A percentile compares a stretch with the other conserved stretches of the same genome.
phyloP scores from a whole-genome alignment of 2,113 vertebrate species.

The Coregonus clupeaformis region DNA sequence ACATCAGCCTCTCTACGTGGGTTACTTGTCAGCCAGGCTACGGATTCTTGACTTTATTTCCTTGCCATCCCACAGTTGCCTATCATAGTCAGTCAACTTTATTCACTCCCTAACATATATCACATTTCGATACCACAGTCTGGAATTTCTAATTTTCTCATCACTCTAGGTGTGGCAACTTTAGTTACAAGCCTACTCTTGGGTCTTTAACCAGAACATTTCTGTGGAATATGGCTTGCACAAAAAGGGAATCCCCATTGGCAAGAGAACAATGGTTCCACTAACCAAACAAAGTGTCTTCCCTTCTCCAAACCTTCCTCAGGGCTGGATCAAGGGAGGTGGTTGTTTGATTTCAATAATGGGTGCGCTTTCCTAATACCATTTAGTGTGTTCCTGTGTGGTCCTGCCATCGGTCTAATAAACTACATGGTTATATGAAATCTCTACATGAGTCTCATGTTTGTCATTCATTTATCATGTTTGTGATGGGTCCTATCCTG shows the following conservation, averaged over 20 bases:
- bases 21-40: too few species aligned
- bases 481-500: constrained; percentile 20
- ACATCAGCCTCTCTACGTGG: too few species aligned
- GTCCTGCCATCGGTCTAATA: constrained; percentile 25
- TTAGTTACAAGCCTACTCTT: constrained; percentile 14
- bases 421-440: constrained; percentile 14
- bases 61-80: constrained; percentile 19
- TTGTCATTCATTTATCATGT: not conserved
- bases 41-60: constrained; percentile 22
- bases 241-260: constrained; percentile 51
- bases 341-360: constrained; percentile 21
- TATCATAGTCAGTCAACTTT: constrained; percentile 22
- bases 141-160: not conserved
- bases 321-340: constrained; percentile 45
- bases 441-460: constrained; percentile 21
- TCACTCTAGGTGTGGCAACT: constrained; percentile 39
- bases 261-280: constrained; percentile 61
- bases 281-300: constrained; percentile 30
- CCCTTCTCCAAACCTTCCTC: constrained; percentile 34
- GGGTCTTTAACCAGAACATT: constrained; percentile 27
- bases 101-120: too few species aligned
- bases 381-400: constrained; percentile 42
- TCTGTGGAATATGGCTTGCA: constrained; percentile 21
- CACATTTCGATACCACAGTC: not conserved
- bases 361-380: constrained; percentile 28